Percentiles rank a stretch among this genome's conserved stretches.
These are phyloP conservation scores for Trichonephila inaurata DNA, from an alignment of 1,140 invertebrate species.

Conservation along the genomic window DNA sequence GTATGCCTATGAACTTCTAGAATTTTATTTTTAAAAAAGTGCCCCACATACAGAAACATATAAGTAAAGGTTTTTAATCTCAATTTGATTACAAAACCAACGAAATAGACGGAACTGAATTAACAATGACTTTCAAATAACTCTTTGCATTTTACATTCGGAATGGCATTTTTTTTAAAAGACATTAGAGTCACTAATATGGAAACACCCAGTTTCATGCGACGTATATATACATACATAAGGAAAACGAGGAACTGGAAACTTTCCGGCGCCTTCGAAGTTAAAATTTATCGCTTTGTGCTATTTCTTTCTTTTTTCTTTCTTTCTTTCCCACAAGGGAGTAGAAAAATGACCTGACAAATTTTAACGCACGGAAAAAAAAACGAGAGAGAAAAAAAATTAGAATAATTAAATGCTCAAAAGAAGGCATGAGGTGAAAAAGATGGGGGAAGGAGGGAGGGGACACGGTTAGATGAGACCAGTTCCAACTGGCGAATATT, in stretches of 20 bases:
- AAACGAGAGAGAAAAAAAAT: conserved; percentile 3
- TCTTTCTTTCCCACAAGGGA: background rate
- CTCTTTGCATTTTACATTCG: background rate
- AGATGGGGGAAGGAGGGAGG: background rate
- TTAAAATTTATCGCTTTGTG: background rate
- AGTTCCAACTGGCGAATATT: conserved; percentile 64
- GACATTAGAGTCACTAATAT: background rate
- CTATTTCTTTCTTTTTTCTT: background rate
- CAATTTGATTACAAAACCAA: too few relatives aligned
- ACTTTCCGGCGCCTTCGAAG: conserved; percentile 1
- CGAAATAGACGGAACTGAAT: too few relatives aligned
- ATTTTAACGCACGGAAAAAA: conserved; percentile 41
- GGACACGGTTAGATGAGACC: background rate
- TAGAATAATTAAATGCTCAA: background rate
- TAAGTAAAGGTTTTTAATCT: too few relatives aligned
- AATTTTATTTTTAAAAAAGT: too few relatives aligned
- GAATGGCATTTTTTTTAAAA: background rate
- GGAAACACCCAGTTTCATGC: conserved; percentile 9
- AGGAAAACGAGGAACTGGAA: conserved; percentile 19
- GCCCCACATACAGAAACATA: too few relatives aligned
- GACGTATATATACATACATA: background rate
- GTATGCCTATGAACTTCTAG: too few relatives aligned
- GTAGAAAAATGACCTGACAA: conserved; percentile 59
- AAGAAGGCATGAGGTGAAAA: background rate
- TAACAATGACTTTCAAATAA: too few relatives aligned